Evolutionary conservation across 2,888 invertebrate species (phyloP).

Genomic region (Synanthedon tipuliformis): DNA sequence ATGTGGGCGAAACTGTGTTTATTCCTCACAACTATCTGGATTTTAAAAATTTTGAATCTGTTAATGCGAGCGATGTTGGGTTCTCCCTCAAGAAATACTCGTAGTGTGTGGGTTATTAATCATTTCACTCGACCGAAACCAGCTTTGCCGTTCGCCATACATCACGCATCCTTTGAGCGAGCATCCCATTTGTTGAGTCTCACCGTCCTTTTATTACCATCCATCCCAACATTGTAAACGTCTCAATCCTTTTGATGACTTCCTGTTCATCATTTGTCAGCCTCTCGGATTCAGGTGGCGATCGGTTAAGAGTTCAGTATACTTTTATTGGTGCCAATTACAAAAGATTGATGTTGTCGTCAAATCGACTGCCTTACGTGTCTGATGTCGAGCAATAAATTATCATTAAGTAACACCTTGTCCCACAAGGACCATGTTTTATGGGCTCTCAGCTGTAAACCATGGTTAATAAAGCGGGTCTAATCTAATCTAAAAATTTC

Average conservation of each 20-base stretch:
- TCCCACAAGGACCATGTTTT: conserved; percentile 42
- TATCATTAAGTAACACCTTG: conserved; percentile 64
- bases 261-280: conserved; percentile 44
- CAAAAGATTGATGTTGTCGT: conserved; percentile 57
- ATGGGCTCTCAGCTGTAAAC: conserved; percentile 45
- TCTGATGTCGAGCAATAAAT: conserved; percentile 59
- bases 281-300: conserved; percentile 20
- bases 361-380: conserved; percentile 37
- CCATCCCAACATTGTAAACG: conserved; percentile 48
- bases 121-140: conserved; percentile 35
- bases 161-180: conserved; percentile 48
- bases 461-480: conserved; percentile 35
- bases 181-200: conserved; percentile 51
- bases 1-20: conserved; percentile 13
- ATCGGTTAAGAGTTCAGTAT: conserved; percentile 4
- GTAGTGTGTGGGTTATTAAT: conserved; percentile 36
- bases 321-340: conserved; percentile 44
- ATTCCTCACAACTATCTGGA: conserved; percentile 23
- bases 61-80: not conserved
- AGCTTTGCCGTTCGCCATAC: conserved; percentile 30
- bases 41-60: not conserved
- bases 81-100: not conserved
- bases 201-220: conserved; percentile 44
- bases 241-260: conserved; percentile 57
- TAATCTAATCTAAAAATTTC: conserved; percentile 55